These are phyloP conservation scores for Melipona beecheii DNA, from an alignment of 2,888 invertebrate genomes.

Conservation along the genomic window DNA sequence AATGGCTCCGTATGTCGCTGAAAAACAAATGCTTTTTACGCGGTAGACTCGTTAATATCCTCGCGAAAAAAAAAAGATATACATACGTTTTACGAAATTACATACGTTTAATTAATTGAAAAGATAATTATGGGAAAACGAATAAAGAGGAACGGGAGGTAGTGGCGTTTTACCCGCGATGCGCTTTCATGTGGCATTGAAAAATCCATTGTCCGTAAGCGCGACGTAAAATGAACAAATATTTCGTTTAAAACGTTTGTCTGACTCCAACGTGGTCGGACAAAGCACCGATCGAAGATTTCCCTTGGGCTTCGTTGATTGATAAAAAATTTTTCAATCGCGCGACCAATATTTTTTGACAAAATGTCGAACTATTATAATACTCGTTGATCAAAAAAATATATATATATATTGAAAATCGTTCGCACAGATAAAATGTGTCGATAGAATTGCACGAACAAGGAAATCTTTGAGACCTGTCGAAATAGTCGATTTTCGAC, in stretches of 20 bases:
- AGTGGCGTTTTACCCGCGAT: background rate
- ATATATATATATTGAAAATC: background rate
- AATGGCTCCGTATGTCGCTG: conserved; percentile 27
- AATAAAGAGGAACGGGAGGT: background rate
- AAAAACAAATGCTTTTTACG: conserved; percentile 43
- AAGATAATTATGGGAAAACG: conserved; percentile 26
- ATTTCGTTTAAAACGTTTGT: conserved; percentile 10
- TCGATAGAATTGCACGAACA: background rate
- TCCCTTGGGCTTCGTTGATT: background rate
- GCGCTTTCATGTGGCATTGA: conserved; percentile 21
- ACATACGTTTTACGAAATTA: conserved; percentile 13
- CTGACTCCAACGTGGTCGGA: background rate
- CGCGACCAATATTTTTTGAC: background rate
- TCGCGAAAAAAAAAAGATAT: background rate
- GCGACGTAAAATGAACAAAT: background rate
- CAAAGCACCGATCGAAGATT: background rate
- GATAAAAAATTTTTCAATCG: background rate
- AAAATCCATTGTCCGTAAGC: conserved; percentile 20
- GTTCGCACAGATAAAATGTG: background rate
- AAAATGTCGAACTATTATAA: background rate
- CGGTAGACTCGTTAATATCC: conserved; percentile 37
- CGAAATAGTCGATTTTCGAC: background rate
- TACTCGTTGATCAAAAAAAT: background rate
- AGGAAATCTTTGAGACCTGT: background rate
- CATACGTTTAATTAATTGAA: conserved; percentile 45